phyloP scores from a whole-genome alignment of 2,888 invertebrate genomes.

The Mystacides longicornis region DNA sequence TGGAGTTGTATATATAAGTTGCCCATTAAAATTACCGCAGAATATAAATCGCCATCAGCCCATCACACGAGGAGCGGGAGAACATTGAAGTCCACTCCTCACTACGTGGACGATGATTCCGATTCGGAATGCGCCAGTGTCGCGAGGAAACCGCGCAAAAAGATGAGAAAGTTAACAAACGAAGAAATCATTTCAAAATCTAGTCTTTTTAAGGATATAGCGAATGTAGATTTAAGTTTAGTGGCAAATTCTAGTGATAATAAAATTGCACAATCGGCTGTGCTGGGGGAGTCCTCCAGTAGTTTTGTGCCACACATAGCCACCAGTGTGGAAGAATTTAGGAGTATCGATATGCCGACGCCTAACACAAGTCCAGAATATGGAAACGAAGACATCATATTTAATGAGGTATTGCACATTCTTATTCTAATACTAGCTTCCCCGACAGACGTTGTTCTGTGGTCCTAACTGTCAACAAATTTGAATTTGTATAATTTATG shows the following conservation, averaged over 20 bases:
- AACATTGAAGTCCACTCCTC: slow-evolving; percentile 16
- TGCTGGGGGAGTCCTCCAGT: no score
- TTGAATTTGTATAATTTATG: no score
- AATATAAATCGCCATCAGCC: slow-evolving; percentile 7
- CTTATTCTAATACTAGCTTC: no score
- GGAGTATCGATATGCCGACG: background rate
- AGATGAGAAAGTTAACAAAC: slow-evolving; percentile 16
- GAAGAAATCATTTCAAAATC: slow-evolving; percentile 20
- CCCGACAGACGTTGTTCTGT: no score
- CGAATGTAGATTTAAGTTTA: background rate
- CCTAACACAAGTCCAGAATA: background rate
- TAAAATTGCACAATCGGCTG: no score
- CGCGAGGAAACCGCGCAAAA: slow-evolving; percentile 17
- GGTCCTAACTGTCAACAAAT: no score
- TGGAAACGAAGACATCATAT: background rate
- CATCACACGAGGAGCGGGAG: slow-evolving; percentile 24
- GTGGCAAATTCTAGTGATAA: no score
- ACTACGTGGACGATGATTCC: slow-evolving; percentile 21
- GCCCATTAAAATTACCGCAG: slow-evolving; percentile 9
- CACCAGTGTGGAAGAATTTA: no score
- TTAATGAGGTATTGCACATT: background rate
- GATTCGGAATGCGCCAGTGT: slow-evolving; percentile 12
- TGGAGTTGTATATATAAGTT: slow-evolving; percentile 21
- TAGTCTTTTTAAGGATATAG: slow-evolving; percentile 17
- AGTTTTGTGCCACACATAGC: no score